Evolutionary conservation across 2,888 invertebrate genomes (phyloP), one percentile per base, ranked within the genome.

Genomic region (Helleia helle): DNA sequence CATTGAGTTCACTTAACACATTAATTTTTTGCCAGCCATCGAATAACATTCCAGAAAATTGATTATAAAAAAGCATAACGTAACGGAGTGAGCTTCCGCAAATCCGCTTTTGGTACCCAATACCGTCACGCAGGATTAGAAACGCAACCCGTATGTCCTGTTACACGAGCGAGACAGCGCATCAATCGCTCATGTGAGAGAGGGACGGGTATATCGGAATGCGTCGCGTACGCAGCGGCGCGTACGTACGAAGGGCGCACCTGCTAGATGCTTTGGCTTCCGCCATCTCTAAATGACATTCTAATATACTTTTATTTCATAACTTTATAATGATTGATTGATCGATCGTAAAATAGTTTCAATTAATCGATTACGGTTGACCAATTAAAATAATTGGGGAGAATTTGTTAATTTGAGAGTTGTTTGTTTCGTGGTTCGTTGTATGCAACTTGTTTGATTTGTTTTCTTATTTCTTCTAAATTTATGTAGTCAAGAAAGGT

Each of bases 181-280:
- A 12, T 18, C 1, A 34, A 11, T 18, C 8, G 12, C 3, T 4
- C 7, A 25, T 9, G 44, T 27, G 25, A 30, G 41, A 40, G 27
- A 30, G 40, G 18, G 24, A 27, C 8, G 25, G n/a, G 15, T 26
- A 7, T 31, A 31, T 30, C 31, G 36, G 44, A 17, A 45, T 27
- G 45, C 36, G 38, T 29, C 22, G 27, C 26, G 38, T 43, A 37
- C 38, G 31, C 6, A 24, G 31, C 40, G 44, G 38, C 41, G 41
- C 41, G 39, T 39, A 40, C 15, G 15, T 29, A 45, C 41, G 38
- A 44, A 39, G 39, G 27, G 37, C 42, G 43, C 44, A 43, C 41
- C 39, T 41, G 46, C 25, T 25, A 36, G 30, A 37, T 41, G 36
- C 42, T n/a, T n/a, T n/a, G n/a, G n/a, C n/a, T 44, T 27, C 39